A percentile compares a stretch with the other conserved stretches of the same genome.
These are phyloP conservation scores for Oreonectes daqikongensis DNA, from an alignment of 2,797 vertebrate species.

Conservation along the genomic window DNA sequence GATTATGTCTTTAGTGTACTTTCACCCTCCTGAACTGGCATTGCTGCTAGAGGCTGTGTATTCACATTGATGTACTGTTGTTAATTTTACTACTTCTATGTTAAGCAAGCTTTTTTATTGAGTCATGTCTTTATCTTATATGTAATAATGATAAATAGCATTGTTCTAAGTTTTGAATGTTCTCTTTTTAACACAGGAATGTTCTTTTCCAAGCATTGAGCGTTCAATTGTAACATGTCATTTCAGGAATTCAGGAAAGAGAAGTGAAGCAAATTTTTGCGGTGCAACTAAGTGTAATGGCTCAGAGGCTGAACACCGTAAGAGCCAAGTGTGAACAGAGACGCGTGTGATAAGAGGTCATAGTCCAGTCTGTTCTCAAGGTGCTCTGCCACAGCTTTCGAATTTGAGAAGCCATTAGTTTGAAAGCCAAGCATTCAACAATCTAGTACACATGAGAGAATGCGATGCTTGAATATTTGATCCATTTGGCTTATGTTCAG, in stretches of 20 bases:
- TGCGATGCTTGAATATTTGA: conserved; percentile 30
- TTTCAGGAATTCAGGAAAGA: conserved; percentile 19
- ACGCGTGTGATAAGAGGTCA: conserved; percentile 42
- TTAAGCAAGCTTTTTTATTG: neutral
- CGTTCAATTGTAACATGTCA: conserved; percentile 7
- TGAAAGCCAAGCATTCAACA: conserved; percentile 32
- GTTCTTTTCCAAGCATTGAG: conserved; percentile 19
- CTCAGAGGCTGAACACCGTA: neutral
- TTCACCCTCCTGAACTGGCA: conserved; percentile 49
- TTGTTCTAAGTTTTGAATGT: neutral
- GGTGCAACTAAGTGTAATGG: conserved; percentile 2
- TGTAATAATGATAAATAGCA: neutral
- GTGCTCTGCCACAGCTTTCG: conserved; percentile 28
- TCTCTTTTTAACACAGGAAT: conserved; percentile 7
- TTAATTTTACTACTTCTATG: neutral
- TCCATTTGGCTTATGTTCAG: conserved; percentile 39
- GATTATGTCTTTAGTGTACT: conserved; percentile 51
- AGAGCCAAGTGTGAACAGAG: conserved; percentile 44
- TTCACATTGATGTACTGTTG: neutral
- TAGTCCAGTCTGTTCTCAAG: conserved; percentile 44
- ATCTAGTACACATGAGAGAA: conserved; percentile 47
- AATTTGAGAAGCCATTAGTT: conserved; percentile 48
- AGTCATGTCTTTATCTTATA: conserved; percentile 4
- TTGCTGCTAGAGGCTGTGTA: neutral
- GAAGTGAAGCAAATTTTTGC: conserved; percentile 7